Base-by-base conservation (phyloP, 2,113 vertebrate genomes). In the Myrmophylax atrothorax region DNA sequence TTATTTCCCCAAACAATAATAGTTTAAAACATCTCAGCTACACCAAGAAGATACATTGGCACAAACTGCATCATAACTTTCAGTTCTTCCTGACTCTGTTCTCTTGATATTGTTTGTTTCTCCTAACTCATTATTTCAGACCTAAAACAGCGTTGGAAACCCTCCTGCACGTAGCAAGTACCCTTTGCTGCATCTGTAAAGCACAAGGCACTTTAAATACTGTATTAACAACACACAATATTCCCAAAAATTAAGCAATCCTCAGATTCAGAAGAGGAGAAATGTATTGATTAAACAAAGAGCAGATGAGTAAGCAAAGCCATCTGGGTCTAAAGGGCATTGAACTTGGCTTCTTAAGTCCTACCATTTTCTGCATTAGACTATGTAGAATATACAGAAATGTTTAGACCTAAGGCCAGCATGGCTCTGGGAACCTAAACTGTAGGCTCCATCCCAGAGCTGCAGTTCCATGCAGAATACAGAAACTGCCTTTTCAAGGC, bases 231-330 rank as follows among this genome's bases (percentile, higher is more conserved):
- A 69, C 29, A 62, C 2, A 63, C 6, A 9, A 4, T 37, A 73
- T n/a, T 40, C 25, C 70, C 62, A 64, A 42, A 76, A 38, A 73
- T 7, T 18, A 67, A 72, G 18, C 81, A 84, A 64, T 14, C 6
- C 31, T 66, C 22, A 10, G 10, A 18, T 50, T 50, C 52, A 59
- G 46, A 91, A 89, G 24, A 40, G 13, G 33, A 59, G 10, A 47
- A 29, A 9, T 31, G 86, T n/a, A 89, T 29, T 90, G 52, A 70
- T 49, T 53, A 44, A 33, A 28, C 18, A 42, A 29, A 60, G 26
- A n/a, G 31, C 60, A 91, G 73, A 95, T 79, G 70, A 95, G 60
- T 24, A 96, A 96, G 19, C 14, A 91, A 84, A 91, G 56, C 84
- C 14, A 59, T 37, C 55, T 55, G 47, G 35, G 16, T 47, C 18